Evolutionary conservation across 2,888 invertebrate species (phyloP).

Genomic region (Drosophila mercatorum): DNA sequence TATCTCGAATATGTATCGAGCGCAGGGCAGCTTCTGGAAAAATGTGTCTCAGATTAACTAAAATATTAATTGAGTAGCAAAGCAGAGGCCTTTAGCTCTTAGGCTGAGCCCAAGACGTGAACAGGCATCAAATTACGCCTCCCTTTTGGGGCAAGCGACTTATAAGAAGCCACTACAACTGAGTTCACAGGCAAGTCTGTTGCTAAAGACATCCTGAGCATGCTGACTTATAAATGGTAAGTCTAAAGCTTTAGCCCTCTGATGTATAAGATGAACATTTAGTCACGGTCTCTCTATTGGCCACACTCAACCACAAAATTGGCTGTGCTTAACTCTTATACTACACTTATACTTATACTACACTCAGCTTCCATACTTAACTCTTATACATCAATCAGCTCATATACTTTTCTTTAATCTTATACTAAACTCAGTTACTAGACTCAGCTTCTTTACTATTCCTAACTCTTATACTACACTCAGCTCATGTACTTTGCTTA

Average conservation of each 20-base stretch:
- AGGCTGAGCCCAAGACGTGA: background rate
- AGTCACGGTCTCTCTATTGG: too few relatives aligned
- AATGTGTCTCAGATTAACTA: background rate
- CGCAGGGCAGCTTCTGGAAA: background rate
- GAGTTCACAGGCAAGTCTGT: background rate
- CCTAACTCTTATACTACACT: too few relatives aligned
- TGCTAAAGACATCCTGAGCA: background rate
- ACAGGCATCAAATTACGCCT: background rate
- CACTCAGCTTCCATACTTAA: too few relatives aligned
- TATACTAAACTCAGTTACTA: background rate
- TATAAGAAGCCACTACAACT: background rate
- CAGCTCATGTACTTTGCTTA: too few relatives aligned
- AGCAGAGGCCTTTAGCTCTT: background rate
- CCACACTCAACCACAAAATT: too few relatives aligned
- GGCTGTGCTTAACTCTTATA: too few relatives aligned
- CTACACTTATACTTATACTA: too few relatives aligned
- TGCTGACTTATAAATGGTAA: background rate
- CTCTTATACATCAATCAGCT: too few relatives aligned
- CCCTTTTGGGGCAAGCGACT: background rate
- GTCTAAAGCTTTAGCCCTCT: too few relatives aligned
- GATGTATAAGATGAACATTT: too few relatives aligned
- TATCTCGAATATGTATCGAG: background rate
- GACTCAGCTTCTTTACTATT: background rate
- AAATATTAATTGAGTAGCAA: conserved; percentile 2
- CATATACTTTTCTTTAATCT: too few relatives aligned